phyloP scores from a whole-genome alignment of 2,113 vertebrate species.

The Pseudolaguvia tuberculata region DNA sequence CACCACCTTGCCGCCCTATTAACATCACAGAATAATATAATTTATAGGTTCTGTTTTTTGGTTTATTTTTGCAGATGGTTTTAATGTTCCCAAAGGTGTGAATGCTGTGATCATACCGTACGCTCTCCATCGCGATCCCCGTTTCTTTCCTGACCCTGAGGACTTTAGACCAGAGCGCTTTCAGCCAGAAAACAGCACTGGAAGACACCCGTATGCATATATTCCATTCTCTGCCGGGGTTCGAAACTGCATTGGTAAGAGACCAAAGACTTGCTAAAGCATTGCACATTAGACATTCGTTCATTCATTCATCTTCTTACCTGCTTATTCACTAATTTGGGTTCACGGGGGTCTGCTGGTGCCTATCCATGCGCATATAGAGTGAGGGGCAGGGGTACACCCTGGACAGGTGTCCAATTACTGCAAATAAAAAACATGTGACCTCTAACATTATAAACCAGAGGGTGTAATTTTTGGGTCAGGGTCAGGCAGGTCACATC shows the following conservation, averaged over 20 bases:
- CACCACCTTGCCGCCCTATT: too few species aligned
- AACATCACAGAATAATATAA: constrained; percentile 14
- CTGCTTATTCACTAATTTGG: too few species aligned
- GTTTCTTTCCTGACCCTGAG: constrained; percentile 73
- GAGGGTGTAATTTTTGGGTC: constrained; percentile 14
- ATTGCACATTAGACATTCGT: not conserved
- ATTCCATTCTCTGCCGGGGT: constrained; percentile 84
- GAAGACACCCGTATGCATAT: constrained; percentile 71
- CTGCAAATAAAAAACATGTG: not conserved
- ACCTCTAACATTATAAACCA: not conserved
- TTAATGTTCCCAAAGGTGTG: constrained; percentile 64
- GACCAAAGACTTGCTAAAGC: not conserved
- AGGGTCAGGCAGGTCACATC: constrained; percentile 22
- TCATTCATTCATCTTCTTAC: too few species aligned
- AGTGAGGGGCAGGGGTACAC: too few species aligned
- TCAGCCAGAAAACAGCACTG: constrained; percentile 68
- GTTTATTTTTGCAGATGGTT: constrained; percentile 64
- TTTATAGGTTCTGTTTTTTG: not conserved
- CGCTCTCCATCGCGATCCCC: constrained; percentile 72
- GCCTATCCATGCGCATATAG: too few species aligned
- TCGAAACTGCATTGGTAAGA: constrained; percentile 83
- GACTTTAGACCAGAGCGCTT: constrained; percentile 80
- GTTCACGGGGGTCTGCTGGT: too few species aligned
- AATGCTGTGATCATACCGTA: constrained; percentile 67
- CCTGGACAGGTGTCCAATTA: too few species aligned